phyloP scores from a whole-genome alignment of 23 tunicate species.

The Pegea sp. region DNA sequence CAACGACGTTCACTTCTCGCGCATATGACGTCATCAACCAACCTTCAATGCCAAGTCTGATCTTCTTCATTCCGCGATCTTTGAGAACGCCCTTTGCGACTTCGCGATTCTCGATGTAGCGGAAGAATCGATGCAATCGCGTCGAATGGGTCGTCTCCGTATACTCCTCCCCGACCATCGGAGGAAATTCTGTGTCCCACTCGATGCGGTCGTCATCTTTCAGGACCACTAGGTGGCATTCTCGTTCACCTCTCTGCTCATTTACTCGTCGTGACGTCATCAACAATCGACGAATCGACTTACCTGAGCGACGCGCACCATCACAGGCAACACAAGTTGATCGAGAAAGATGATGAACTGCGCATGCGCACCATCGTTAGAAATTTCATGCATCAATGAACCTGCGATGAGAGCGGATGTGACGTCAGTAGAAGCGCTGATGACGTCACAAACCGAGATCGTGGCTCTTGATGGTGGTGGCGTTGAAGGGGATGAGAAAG shows the following conservation, averaged over 20 bases:
- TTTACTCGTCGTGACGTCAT: neutral
- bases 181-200: conserved; percentile 92
- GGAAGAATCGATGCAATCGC: conserved; percentile 58
- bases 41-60: conserved; percentile 95
- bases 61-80: conserved; percentile 83
- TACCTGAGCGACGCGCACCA: conserved; percentile 88
- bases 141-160: conserved; percentile 52
- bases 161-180: conserved; percentile 91
- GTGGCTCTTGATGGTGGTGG: conserved; percentile 52
- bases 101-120: conserved; percentile 90
- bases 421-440: neutral
- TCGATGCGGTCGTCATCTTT: conserved; percentile 89
- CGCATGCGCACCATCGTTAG: conserved; percentile 75
- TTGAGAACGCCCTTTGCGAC: conserved; percentile 82
- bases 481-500: conserved; percentile 78
- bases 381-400: conserved; percentile 84
- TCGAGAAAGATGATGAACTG: conserved; percentile 54
- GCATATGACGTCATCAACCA: neutral
- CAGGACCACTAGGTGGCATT: conserved; percentile 86
- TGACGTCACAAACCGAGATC: conserved; percentile 29
- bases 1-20: neutral
- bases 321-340: conserved; percentile 52
- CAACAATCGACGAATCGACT: neutral
- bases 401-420: conserved; percentile 9
- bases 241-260: conserved; percentile 64